Evolutionary conservation across 2,113 vertebrate species (phyloP).

Genomic region (Rafetus swinhoei): DNA sequence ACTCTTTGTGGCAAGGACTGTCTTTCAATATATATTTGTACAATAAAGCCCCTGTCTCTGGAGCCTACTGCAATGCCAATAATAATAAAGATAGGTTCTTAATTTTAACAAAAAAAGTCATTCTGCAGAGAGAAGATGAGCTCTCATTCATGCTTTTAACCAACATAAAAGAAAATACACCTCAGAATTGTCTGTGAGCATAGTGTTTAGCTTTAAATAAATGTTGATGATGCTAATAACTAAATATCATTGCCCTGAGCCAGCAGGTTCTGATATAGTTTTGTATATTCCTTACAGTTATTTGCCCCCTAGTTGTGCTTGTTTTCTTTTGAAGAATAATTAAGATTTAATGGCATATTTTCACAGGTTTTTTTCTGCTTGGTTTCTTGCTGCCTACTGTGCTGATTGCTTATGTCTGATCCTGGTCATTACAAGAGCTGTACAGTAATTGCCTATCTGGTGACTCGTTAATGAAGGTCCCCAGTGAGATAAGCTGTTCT

Average conservation of each 20-base stretch:
- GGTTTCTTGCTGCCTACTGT: slow-evolving; percentile 81
- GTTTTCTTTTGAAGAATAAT: slow-evolving; percentile 88
- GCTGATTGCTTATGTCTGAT: slow-evolving; percentile 79
- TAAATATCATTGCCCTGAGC: slow-evolving; percentile 69
- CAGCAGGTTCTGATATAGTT: slow-evolving; percentile 73
- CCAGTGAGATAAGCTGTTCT: slow-evolving; percentile 76
- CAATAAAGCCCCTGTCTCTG: neutral
- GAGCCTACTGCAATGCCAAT: neutral
- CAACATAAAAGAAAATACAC: slow-evolving; percentile 18
- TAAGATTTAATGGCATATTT: slow-evolving; percentile 86
- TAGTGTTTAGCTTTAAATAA: slow-evolving; percentile 69
- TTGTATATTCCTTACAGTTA: slow-evolving; percentile 75
- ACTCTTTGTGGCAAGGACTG: neutral
- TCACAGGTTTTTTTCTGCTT: slow-evolving; percentile 78
- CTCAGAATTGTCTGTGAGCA: slow-evolving; percentile 31
- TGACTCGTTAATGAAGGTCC: slow-evolving; percentile 83
- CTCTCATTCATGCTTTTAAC: neutral
- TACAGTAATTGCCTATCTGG: slow-evolving; percentile 85
- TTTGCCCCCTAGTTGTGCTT: slow-evolving; percentile 80
- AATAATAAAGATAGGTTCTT: neutral
- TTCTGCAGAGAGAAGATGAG: neutral
- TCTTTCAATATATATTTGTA: neutral
- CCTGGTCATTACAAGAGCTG: slow-evolving; percentile 81
- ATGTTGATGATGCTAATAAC: slow-evolving; percentile 55
- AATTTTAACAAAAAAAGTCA: neutral